Percentiles rank a stretch among this genome's conserved stretches.
phyloP scores from a whole-genome alignment of 2,888 invertebrate species.

The Sepioteuthis lessoniana region DNA sequence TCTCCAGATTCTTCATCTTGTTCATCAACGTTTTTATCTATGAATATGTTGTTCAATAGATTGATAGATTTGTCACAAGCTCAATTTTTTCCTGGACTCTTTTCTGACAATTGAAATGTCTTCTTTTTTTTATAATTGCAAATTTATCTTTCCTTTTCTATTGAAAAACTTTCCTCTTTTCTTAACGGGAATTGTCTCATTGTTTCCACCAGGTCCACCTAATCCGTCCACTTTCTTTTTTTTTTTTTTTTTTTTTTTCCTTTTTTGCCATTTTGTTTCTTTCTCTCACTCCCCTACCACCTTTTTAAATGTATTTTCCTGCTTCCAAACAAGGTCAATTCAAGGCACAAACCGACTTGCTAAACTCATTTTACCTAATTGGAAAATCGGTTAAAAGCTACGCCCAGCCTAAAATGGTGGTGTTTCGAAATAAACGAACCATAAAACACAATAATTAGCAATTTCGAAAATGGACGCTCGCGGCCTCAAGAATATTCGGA shows the following conservation, averaged over 20 bases:
- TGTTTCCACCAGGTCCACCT: background rate
- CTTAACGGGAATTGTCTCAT: background rate
- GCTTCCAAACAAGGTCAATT: background rate
- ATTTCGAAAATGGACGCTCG: background rate
- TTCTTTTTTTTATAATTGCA: too few relatives aligned
- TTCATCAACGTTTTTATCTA: too few relatives aligned
- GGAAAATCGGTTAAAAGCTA: constrained; percentile 33
- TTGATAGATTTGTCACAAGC: too few relatives aligned
- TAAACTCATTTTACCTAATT: constrained; percentile 23
- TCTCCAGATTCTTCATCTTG: too few relatives aligned
- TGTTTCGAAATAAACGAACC: constrained; percentile 6
- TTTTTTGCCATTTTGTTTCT: background rate
- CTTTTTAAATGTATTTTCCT: background rate
- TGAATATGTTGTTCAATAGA: too few relatives aligned
- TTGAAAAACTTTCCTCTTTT: background rate
- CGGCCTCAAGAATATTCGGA: background rate
- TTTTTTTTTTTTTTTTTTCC: background rate
- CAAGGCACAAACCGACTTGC: background rate
- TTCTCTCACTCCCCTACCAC: background rate
- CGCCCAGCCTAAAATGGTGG: constrained; percentile 21
- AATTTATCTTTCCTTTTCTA: too few relatives aligned
- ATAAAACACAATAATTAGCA: constrained; percentile 33
- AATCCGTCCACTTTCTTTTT: too few relatives aligned
- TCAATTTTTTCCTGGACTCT: too few relatives aligned
- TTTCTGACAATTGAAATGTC: too few relatives aligned